These are phyloP conservation scores for Drosophila stalkeri DNA, from an alignment of 2,888 invertebrate species.

Conservation along the genomic window DNA sequence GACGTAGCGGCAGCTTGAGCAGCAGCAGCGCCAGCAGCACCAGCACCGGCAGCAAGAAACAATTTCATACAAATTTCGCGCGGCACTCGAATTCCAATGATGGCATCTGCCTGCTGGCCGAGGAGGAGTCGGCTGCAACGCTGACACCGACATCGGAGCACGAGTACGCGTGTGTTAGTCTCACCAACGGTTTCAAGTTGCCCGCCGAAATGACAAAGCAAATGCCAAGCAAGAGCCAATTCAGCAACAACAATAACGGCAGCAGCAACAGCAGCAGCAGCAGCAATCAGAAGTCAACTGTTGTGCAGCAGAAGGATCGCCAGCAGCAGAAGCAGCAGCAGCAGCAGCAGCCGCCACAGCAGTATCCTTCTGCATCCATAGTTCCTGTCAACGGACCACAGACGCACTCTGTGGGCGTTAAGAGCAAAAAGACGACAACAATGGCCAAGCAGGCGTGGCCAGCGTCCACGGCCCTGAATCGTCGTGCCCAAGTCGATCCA, in stretches of 20 bases:
- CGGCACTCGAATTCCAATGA: slow-evolving; percentile 82
- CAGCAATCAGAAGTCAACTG: slow-evolving; percentile 18
- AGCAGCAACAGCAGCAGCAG: slow-evolving; percentile 24
- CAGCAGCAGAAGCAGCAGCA: slow-evolving; percentile 37
- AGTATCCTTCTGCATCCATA: slow-evolving; percentile 69
- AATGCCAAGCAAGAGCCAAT: slow-evolving; percentile 27
- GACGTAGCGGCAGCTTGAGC: slow-evolving; percentile 80
- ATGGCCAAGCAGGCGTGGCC: slow-evolving; percentile 66
- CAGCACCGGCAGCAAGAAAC: slow-evolving; percentile 75
- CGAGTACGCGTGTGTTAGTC: slow-evolving; percentile 67
- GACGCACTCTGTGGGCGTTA: slow-evolving; percentile 58
- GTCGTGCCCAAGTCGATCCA: slow-evolving; percentile 84
- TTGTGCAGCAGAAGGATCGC: slow-evolving; percentile 58
- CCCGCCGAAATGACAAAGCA: slow-evolving; percentile 61
- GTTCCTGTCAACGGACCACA: slow-evolving; percentile 81
- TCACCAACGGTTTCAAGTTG: slow-evolving; percentile 76
- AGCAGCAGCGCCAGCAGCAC: slow-evolving; percentile 76
- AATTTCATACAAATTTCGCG: slow-evolving; percentile 81
- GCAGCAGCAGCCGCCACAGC: slow-evolving; percentile 19
- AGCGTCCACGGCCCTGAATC: slow-evolving; percentile 69
- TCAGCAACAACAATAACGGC: slow-evolving; percentile 43
- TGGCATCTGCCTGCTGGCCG: slow-evolving; percentile 81
- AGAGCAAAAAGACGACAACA: slow-evolving; percentile 51
- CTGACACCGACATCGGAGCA: slow-evolving; percentile 81
- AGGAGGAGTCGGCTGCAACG: slow-evolving; percentile 82